Evolutionary conservation across 2,113 vertebrate species (phyloP).

Genomic region (Variabilichromis moorii): DNA sequence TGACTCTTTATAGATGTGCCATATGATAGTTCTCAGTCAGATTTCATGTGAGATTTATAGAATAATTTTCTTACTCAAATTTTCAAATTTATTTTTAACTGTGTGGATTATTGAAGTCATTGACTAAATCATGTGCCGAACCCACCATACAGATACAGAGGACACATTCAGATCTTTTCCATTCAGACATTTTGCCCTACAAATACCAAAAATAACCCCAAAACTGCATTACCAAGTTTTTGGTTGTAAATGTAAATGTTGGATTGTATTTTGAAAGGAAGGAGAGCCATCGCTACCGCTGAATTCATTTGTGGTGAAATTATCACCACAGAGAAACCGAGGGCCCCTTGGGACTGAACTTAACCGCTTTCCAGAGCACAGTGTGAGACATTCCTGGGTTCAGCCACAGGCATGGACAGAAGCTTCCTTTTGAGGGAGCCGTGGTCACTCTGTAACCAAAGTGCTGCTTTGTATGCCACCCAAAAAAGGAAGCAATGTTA

Average conservation of each 20-base stretch:
- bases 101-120: neutral
- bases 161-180: neutral
- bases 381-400: conserved; percentile 37
- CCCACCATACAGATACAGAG: neutral
- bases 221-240: neutral
- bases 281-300: neutral
- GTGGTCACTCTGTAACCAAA: conserved; percentile 34
- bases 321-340: neutral
- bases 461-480: conserved; percentile 21
- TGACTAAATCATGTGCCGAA: neutral
- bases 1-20: neutral
- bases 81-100: neutral
- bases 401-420: conserved; percentile 45
- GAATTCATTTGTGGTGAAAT: conserved; percentile 32
- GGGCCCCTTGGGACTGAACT: neutral
- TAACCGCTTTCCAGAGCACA: neutral
- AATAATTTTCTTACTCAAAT: neutral
- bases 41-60: neutral
- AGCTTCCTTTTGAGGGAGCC: conserved; percentile 9
- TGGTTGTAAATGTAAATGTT: neutral
- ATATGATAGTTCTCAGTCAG: neutral
- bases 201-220: neutral
- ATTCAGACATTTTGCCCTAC: neutral
- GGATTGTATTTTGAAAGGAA: neutral
- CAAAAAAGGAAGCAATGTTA: conserved; percentile 22